Evolutionary conservation across 2,113 vertebrate species (phyloP), one percentile per base, ranked within the genome.

Genomic region (Ictidomys tridecemlineatus): DNA sequence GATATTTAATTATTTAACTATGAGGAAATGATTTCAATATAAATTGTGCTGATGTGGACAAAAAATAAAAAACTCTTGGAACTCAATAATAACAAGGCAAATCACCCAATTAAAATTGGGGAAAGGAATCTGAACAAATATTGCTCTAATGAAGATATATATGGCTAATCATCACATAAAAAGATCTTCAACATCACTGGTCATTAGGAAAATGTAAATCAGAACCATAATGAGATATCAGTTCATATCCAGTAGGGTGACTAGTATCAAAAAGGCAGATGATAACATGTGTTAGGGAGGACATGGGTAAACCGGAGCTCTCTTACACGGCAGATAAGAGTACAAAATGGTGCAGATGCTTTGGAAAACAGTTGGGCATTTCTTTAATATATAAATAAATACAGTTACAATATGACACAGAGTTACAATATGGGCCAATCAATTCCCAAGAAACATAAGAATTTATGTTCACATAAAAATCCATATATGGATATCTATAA

Each of bases 11-110:
- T 72, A 79, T 93, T 63, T 73, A 94, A 42, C n/a, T 14, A 83
- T 42, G 10, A 67, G 70, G 30, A 89, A 84, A 70, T 56, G 70
- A 92, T 77, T 94, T 92, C 51, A 83, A 61, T 82, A 30, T 56
- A 90, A 37, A 73, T 65, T 82, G 32, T 74, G 9, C 1, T 89
- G 16, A 48, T 53, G 53, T 77, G 51, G 56, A 56, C 14, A 56
- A 20, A 56, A 76, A 37, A 76, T 58, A 76, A 92, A 65, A 8
- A 78, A 61, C 9, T 58, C 12, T 77, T 85, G 79, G 4, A 72
- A 61, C 51, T 32, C 84, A 87, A 61, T 32, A 87, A 78, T 78
- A 93, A 85, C 22, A 24, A 92, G n/a, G 61, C 9, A 26, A 91
- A 48, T 34, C 85, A 92, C 13, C 30, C 24, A 42, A 67, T 74